Percentiles rank a stretch among this genome's conserved stretches.
Conservation (phyloP, 1,140 invertebrate species). For the Alviniconcha marisindica region DNA sequence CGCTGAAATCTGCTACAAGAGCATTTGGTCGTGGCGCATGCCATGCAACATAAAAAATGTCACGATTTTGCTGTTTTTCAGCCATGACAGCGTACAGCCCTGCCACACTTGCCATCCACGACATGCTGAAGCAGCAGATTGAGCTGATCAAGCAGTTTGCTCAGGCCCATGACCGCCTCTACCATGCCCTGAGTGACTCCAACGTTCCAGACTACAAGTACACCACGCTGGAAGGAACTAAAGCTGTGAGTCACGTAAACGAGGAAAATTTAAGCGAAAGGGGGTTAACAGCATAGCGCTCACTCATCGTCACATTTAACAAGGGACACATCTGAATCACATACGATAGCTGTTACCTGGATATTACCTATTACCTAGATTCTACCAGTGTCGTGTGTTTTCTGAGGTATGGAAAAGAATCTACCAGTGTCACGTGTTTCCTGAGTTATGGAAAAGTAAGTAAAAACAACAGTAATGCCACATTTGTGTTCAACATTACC, state of each 20-base stretch:
- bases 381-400: neutral
- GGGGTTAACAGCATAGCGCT: neutral
- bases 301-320: neutral
- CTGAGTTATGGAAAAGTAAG: too few relatives aligned
- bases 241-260: conserved; percentile 60
- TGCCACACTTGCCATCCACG: conserved; percentile 66
- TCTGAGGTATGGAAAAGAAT: neutral
- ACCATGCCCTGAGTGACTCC: conserved; percentile 51
- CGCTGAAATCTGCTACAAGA: too few relatives aligned
- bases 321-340: neutral
- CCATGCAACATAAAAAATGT: too few relatives aligned
- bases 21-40: too few relatives aligned
- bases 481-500: too few relatives aligned
- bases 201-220: conserved; percentile 62
- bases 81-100: conserved; percentile 70
- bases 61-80: conserved; percentile 38
- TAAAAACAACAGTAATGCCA: too few relatives aligned
- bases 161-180: conserved; percentile 58
- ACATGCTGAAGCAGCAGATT: conserved; percentile 69
- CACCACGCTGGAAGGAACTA: conserved; percentile 70
- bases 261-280: neutral
- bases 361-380: neutral
- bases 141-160: conserved; percentile 65
- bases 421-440: neutral
- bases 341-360: neutral